Conservation (phyloP, 1,140 invertebrate genomes). For the Steinernema feltiae region DNA sequence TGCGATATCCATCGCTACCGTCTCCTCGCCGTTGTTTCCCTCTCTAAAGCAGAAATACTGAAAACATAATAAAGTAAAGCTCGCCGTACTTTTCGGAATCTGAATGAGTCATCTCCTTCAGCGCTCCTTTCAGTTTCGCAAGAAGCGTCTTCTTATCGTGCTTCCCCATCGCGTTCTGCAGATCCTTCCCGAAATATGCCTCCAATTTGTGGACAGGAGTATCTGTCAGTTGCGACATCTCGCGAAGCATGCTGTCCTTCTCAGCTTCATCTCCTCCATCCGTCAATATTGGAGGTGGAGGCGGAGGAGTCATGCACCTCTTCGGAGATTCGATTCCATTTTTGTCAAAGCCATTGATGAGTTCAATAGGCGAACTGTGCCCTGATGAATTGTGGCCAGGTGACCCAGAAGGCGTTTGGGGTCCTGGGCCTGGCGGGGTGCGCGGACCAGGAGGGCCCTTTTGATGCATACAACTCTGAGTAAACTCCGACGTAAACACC, state of each 20-base stretch:
- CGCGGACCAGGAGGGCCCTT: not conserved
- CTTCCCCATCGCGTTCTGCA: conserved; percentile 8
- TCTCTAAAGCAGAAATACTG: not conserved
- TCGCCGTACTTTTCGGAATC: not conserved
- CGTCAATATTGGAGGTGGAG: not conserved
- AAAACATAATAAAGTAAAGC: no score
- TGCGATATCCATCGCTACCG: not conserved
- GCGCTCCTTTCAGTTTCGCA: not conserved
- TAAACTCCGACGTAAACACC: not conserved
- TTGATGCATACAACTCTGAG: not conserved
- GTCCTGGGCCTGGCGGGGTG: not conserved
- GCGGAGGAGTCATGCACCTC: not conserved
- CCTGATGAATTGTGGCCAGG: not conserved
- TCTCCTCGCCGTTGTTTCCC: not conserved
- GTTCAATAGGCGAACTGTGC: not conserved
- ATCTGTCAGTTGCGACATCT: not conserved
- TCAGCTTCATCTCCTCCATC: not conserved
- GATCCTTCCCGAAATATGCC: not conserved
- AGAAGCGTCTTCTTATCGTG: not conserved
- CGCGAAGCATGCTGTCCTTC: not conserved
- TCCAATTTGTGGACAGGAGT: not conserved
- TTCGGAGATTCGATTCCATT: not conserved
- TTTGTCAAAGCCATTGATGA: not conserved
- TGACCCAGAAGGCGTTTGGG: not conserved
- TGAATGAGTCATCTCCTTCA: not conserved